Evolutionary conservation across 1,140 invertebrate genomes (phyloP).

Genomic region (Coptotermes formosanus): DNA sequence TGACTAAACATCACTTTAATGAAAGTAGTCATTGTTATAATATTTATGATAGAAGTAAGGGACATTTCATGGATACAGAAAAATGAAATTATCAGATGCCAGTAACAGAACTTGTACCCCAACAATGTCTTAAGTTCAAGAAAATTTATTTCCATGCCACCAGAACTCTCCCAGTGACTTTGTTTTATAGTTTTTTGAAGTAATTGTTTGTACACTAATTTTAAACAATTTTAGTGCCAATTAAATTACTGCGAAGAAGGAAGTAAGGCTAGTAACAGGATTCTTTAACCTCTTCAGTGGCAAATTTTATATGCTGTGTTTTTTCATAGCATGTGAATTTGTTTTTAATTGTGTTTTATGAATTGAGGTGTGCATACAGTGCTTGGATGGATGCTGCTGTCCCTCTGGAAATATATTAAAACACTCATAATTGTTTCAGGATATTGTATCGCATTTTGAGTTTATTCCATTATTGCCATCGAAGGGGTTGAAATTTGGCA

Average conservation of each 20-base stretch:
- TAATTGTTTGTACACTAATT: conserved; percentile 4
- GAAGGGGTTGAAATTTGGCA: not conserved
- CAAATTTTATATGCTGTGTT: not conserved
- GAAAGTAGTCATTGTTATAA: conserved; percentile 18
- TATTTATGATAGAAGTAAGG: conserved; percentile 16
- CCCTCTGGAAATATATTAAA: not conserved
- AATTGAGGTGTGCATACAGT: not conserved
- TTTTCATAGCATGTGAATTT: not conserved
- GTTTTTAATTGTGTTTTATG: not conserved
- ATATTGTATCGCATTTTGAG: not conserved
- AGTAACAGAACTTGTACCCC: not conserved
- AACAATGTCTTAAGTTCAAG: not conserved
- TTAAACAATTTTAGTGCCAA: conserved; percentile 6
- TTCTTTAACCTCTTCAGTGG: not conserved
- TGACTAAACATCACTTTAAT: conserved; percentile 49
- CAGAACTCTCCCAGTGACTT: conserved; percentile 11
- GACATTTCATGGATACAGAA: not conserved
- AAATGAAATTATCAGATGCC: not conserved
- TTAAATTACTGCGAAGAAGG: not conserved
- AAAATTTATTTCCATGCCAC: not conserved
- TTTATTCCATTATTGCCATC: not conserved
- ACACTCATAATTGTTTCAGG: not conserved
- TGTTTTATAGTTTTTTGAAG: not conserved
- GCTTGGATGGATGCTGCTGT: not conserved
- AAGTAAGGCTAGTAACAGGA: not conserved